Base-by-base conservation (phyloP, 2,113 vertebrate species). In the Craseonycteris thonglongyai region DNA sequence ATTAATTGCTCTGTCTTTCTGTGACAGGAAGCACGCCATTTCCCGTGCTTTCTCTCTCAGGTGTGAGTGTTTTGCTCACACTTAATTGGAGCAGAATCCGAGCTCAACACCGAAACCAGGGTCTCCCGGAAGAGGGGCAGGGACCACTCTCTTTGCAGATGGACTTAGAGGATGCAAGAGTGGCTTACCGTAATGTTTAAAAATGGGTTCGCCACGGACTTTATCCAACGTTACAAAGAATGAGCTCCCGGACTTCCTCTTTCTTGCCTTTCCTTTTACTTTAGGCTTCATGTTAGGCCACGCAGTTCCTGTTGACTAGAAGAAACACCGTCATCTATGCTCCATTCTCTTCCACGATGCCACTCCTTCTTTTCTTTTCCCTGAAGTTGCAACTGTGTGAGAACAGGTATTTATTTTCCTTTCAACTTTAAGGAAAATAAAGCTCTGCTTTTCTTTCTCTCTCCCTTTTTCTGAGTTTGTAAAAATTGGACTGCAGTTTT, bases 241-340 rank as follows among this genome's bases (percentile, higher is more conserved):
- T 7, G 49, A 33, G 8, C 7, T 11, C 16, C 13, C 3, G 10
- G 16, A 30, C 66, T 13, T 14, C 18, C 1, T 47, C 47, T 47
- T 47, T 47, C 30, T 14, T 28, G 18, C 21, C 2, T 38, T 7
- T 6, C 0, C 15, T 13, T 28, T 68, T 8, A 1, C 30, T 26
- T 24, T 40, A 6, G 24, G 14, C 21, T 24, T 38, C 9, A 0
- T 0, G 0, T 30, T 35, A 11, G 3, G 7, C 8, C 1, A 0
- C 1, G 21, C 1, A 1, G 5, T 14, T 21, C 35, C 66, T 35
- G 9, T 0, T 14, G 35, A 3, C 12, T 0, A 0, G 7, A 18
- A 33, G 45, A 69, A 59, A n/a, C 33, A 12, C 84, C 10, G 11
- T 19, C 61, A 35, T 0, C 14, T 47, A 1, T 7, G 18, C 12